Percentiles rank a stretch among this genome's conserved stretches.
These are phyloP conservation scores for Sinocyclocheilus rhinocerous DNA, from an alignment of 2,113 vertebrate genomes.

Conservation along the genomic window DNA sequence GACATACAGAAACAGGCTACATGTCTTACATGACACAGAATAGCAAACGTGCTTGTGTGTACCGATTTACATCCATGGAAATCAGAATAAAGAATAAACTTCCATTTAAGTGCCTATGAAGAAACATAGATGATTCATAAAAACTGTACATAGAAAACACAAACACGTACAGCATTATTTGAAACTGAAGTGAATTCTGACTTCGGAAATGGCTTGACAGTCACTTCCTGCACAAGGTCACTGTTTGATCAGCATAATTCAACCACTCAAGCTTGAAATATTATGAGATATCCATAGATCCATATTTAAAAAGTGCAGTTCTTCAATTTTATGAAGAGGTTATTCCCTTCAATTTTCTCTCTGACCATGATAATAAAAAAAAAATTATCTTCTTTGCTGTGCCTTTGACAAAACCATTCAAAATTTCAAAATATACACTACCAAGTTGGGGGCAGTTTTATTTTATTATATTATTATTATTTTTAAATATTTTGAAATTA, in stretches of 20 bases:
- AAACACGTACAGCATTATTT: neutral
- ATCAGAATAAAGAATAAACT: neutral
- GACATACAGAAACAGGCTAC: conserved; percentile 26
- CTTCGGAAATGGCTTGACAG: neutral
- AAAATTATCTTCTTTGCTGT: neutral
- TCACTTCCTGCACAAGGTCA: neutral
- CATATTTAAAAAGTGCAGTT: neutral
- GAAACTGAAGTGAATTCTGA: neutral
- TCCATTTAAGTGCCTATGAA: neutral
- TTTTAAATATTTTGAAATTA: neutral
- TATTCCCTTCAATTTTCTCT: neutral
- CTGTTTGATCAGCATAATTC: neutral
- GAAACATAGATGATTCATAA: neutral
- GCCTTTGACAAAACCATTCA: neutral
- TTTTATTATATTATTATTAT: no score
- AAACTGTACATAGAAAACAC: neutral
- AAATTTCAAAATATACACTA: neutral
- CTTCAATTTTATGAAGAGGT: neutral
- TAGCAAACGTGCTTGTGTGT: neutral
- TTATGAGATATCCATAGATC: neutral
- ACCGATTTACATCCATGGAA: neutral
- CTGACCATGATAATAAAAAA: neutral
- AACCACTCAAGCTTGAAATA: neutral
- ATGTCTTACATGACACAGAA: conserved; percentile 23
- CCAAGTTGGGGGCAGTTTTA: neutral